Base-by-base conservation (phyloP, 1,140 invertebrate species). In the Megathymus violae region DNA sequence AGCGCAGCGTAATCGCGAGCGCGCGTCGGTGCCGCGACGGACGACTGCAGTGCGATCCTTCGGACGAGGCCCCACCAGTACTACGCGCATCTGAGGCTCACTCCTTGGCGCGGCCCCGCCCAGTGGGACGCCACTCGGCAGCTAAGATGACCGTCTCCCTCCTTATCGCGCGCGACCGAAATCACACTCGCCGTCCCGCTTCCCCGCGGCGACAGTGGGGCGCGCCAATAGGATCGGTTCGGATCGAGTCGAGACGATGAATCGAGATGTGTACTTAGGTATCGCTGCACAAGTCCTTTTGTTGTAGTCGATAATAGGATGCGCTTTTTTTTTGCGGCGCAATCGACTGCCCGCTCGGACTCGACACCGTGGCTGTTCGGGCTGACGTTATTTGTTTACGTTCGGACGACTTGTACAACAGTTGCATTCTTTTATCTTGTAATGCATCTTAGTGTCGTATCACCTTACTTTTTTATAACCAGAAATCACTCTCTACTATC, bases 281-380 rank as follows among this genome's bases (percentile, higher is more conserved):
- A 91, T 87, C 86, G 85, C 76, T 90, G 88, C 88, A 87, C 80
- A 83, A 88, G 80, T 88, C 86, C 88, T 91, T 89, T 89, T 91
- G 85, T 90, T 89, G 86, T 87, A 91, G 82, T 91, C 88, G 86
- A 91, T 91, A 91, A 91, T 91, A 85, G 85, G 85, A 91, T 91
- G 88, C 88, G 85, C 84, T 89, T 90, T 91, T 74, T 67, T 87
- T 89, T 88, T 84, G 79, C 80, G 74, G 67, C 78, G 82, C 80
- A 74, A 88, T 85, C 83, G 84, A 82, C 81, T 78, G 76, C 59
- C 78, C 77, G 77, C 62, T 75, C 63, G 80, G 74, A 71, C 71
- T 66, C 40, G 58, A 52, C 47, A 47, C 62, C 25, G 52, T 54
- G 62, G 48, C 50, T 46, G 62, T 16, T 71, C 59, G 63, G 56